Evolutionary conservation across 2,113 vertebrate species (phyloP).

Genomic region (Silurus glanis): DNA sequence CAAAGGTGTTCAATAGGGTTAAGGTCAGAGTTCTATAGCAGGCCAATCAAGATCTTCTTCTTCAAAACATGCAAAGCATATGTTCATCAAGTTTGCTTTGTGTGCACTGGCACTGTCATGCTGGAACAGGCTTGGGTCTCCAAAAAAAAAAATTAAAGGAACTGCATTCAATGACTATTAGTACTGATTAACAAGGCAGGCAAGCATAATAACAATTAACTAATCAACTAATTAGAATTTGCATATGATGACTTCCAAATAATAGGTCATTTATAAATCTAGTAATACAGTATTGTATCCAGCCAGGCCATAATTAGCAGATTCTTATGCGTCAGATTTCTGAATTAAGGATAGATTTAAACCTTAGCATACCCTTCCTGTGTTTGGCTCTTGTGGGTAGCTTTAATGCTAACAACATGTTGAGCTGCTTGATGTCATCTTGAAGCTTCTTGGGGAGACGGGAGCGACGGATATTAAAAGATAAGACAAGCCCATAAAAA

Average conservation of each 20-base stretch:
- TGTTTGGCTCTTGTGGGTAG: conserved; percentile 1
- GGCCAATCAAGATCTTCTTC: too few species aligned
- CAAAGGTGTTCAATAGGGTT: too few species aligned
- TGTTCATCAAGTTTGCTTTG: too few species aligned
- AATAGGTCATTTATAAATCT: neutral
- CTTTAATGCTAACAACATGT: conserved; percentile 25
- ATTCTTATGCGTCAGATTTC: neutral
- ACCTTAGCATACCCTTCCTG: neutral
- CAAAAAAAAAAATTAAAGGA: too few species aligned
- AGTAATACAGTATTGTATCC: neutral
- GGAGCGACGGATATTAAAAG: conserved; percentile 33
- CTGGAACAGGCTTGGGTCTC: too few species aligned
- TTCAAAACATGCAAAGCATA: too few species aligned
- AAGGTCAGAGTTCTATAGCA: too few species aligned
- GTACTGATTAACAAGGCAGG: too few species aligned
- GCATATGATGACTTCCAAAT: neutral
- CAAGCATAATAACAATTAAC: too few species aligned
- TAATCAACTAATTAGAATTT: too few species aligned
- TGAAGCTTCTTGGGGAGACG: conserved; percentile 5
- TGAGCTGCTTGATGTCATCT: conserved; percentile 15
- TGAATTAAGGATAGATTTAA: neutral
- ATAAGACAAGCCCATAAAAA: conserved; percentile 36
- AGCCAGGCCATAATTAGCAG: neutral
- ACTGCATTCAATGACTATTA: too few species aligned
- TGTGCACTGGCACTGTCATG: too few species aligned